phyloP scores from a whole-genome alignment of 1,140 invertebrate genomes.

The Drosophila neocordata region DNA sequence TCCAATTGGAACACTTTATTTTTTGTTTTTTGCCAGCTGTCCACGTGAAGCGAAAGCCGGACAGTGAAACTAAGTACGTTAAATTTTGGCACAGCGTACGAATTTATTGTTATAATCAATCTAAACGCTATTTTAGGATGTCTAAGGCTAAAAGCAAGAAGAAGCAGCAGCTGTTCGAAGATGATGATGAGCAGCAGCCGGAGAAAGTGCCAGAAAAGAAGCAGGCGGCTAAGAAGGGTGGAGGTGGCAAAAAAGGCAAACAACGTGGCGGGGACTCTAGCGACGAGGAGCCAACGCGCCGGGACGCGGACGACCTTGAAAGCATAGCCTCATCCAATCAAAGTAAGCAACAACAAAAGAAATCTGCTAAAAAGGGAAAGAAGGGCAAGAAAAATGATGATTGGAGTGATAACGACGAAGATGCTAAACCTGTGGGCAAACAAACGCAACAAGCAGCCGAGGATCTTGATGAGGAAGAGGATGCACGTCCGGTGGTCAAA shows the following conservation, averaged over 20 bases:
- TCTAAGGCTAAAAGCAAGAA: conserved; percentile 86
- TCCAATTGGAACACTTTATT: not conserved
- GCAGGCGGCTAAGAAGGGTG: conserved; percentile 40
- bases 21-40: too few relatives aligned
- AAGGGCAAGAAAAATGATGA: conserved; percentile 76
- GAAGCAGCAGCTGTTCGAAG: conserved; percentile 84
- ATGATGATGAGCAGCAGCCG: conserved; percentile 84
- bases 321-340: conserved; percentile 83
- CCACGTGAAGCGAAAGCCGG: conserved; percentile 9
- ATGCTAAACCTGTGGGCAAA: conserved; percentile 66
- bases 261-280: conserved; percentile 71
- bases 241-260: conserved; percentile 74
- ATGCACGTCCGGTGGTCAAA: conserved; percentile 33
- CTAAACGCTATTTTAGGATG: conserved; percentile 40
- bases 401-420: conserved; percentile 80
- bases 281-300: conserved; percentile 58
- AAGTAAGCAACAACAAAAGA: conserved; percentile 84
- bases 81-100: not conserved
- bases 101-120: not conserved
- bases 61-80: not conserved
- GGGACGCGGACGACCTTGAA: conserved; percentile 83
- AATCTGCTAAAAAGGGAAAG: conserved; percentile 65
- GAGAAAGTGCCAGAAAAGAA: conserved; percentile 73
- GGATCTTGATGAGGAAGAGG: conserved; percentile 22
- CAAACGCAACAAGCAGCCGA: conserved; percentile 49